Conservation (phyloP, 2,888 invertebrate species). For the Habrosyne pyritoides region DNA sequence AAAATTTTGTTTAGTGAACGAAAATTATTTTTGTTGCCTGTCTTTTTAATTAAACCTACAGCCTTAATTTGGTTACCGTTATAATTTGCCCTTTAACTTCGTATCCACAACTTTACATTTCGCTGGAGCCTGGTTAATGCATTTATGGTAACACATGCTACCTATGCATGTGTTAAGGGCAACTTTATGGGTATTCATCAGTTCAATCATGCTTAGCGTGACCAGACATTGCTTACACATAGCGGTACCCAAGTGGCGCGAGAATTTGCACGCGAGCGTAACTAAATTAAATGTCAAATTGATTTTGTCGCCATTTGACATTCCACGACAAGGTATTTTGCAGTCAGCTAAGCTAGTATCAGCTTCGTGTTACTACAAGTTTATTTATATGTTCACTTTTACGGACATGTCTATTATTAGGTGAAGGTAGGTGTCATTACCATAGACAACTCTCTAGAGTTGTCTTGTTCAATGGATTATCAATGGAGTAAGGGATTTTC, state of each 20-base stretch:
- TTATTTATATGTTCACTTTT: conserved; percentile 7
- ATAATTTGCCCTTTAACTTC: neutral
- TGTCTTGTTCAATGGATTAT: too few species aligned
- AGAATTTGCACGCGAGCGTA: conserved; percentile 4
- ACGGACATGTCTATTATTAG: neutral
- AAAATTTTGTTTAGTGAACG: too few species aligned
- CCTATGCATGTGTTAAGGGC: neutral
- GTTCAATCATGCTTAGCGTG: neutral
- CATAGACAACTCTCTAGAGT: too few species aligned
- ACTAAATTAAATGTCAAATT: conserved; percentile 3
- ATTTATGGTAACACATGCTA: conserved; percentile 9
- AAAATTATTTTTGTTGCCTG: too few species aligned
- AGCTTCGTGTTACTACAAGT: conserved; percentile 9
- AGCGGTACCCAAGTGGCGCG: neutral
- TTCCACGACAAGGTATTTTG: conserved; percentile 4
- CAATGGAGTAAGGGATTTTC: too few species aligned
- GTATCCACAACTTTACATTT: neutral
- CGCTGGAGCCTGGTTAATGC: neutral
- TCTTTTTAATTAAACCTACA: neutral
- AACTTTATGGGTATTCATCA: neutral
- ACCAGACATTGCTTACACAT: neutral
- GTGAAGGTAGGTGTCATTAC: too few species aligned
- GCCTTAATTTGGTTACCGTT: neutral
- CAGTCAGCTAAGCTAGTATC: neutral
- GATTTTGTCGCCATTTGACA: conserved; percentile 5